Evolutionary conservation across 2,888 invertebrate genomes (phyloP), one percentile per base, ranked within the genome.

Genomic region (Thumatha senex): DNA sequence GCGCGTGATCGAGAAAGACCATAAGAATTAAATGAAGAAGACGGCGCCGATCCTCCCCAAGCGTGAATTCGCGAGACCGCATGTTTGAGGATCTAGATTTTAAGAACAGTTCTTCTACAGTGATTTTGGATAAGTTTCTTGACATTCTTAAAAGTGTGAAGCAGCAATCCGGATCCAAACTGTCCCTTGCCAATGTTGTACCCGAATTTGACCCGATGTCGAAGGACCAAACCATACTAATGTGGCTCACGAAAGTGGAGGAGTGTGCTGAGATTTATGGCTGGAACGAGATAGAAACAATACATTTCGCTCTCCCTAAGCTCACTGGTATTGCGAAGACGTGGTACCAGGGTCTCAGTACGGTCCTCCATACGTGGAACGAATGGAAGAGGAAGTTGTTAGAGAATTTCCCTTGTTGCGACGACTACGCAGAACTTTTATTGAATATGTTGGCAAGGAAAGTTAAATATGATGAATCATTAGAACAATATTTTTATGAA

Each of bases 301-400:
- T 40, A 2, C 33, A 40, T 13, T 46, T 40, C 12, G 15, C 47
- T 10, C 12, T 47, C 0, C 47, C 41, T 0, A 41, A 48, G 14
- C 10, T 41, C 0, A 2, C n/a, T 1, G 47, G 47, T 0, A 14
- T 48, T 4, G 47, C 47, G 0, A 48, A 41, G 8, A 15, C n/a
- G 3, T 48, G 47, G 47, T 48, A 41, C 7, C 13, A 48, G 10
- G 47, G 35, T 0, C 30, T 41, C 9, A 7, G 40, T 0, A 9
- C 40, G 1, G 1, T 47, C 1, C 4, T 15, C 0, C 11, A 10
- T 14, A 9, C 34, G 0, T 47, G 46, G 46, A 2, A 4, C 0
- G 40, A 47, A 11, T 47, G 46, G 46, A 33, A 47, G 5, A 31
- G 13, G 4, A 47, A 47, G 4, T n/a, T 47, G 2, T 2, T 34